A percentile compares a stretch with the other conserved stretches of the same genome.
These are phyloP conservation scores for Charanyca ferruginea DNA, from an alignment of 2,888 invertebrate species.

Conservation along the genomic window DNA sequence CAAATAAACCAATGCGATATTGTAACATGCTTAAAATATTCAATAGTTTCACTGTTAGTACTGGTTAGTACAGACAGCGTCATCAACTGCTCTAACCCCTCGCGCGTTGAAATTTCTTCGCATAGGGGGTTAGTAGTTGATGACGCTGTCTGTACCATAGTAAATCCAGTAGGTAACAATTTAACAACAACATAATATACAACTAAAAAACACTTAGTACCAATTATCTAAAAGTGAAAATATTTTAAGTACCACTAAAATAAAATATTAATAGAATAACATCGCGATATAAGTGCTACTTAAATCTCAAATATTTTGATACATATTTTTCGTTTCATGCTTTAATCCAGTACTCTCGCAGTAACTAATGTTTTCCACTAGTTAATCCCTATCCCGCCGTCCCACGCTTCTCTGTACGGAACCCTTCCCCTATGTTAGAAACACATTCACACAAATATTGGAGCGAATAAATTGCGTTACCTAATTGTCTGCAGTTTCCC, in stretches of 20 bases:
- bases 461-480: conserved; percentile 85
- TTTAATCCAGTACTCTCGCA: conserved; percentile 57
- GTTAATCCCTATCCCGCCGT: conserved; percentile 66
- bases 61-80: too few relatives aligned
- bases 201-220: neutral
- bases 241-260: neutral
- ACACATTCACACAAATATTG: conserved; percentile 77
- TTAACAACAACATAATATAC: too few relatives aligned
- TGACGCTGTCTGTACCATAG: too few relatives aligned
- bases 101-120: too few relatives aligned
- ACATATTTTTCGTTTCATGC: conserved; percentile 35
- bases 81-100: too few relatives aligned
- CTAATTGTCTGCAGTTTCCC: conserved; percentile 87
- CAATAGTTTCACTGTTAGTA: too few relatives aligned
- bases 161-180: too few relatives aligned
- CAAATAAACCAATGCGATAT: too few relatives aligned
- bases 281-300: neutral
- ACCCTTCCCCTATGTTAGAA: conserved; percentile 64
- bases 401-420: conserved; percentile 71
- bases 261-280: neutral
- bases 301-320: conserved; percentile 18
- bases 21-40: too few relatives aligned
- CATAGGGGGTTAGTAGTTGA: too few relatives aligned
- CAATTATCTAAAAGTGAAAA: neutral
- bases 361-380: conserved; percentile 50